These are phyloP conservation scores for Caenorhabditis tropicalis DNA, from an alignment of 1,140 invertebrate genomes.

Conservation along the genomic window DNA sequence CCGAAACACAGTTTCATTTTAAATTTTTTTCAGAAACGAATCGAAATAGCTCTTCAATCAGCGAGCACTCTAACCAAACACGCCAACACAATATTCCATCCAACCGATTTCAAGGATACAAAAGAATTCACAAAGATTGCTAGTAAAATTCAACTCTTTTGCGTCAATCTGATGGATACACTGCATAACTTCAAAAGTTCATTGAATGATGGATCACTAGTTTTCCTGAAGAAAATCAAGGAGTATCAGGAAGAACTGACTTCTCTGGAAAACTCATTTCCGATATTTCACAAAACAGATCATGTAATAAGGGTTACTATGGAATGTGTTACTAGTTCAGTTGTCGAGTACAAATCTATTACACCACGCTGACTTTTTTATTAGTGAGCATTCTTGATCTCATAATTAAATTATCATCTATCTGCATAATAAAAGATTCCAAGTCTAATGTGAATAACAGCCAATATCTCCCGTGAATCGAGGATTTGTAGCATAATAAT, in stretches of 20 bases:
- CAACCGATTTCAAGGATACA: too few relatives aligned
- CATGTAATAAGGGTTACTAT: neutral
- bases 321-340: neutral
- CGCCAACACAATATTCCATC: too few relatives aligned
- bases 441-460: slow-evolving; percentile 20
- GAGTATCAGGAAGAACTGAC: neutral
- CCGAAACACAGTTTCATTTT: too few relatives aligned
- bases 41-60: too few relatives aligned
- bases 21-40: too few relatives aligned
- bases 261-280: neutral
- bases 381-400: too few relatives aligned
- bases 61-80: too few relatives aligned
- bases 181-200: neutral
- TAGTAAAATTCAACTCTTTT: too few relatives aligned
- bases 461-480: neutral
- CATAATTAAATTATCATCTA: neutral
- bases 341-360: too few relatives aligned
- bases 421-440: neutral
- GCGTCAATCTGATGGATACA: neutral
- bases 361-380: too few relatives aligned
- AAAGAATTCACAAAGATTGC: too few relatives aligned
- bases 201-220: neutral
- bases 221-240: neutral
- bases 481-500: neutral
- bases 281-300: neutral